Percentiles rank a stretch among this genome's conserved stretches.
phyloP scores from a whole-genome alignment of 2,888 invertebrate species.

The Dasysyrphus tricinctus region DNA sequence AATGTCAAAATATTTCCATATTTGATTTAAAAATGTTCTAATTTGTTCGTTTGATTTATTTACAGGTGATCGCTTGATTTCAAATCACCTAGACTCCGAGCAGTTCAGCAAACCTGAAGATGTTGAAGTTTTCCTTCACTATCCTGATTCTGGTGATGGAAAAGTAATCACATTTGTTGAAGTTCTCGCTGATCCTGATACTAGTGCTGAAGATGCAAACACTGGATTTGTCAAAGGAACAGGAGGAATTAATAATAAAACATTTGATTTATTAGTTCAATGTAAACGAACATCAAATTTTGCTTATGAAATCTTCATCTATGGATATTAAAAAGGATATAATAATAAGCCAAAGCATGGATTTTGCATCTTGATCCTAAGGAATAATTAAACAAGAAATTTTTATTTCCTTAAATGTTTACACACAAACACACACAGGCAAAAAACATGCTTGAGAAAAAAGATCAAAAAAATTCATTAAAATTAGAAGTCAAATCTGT shows the following conservation, averaged over 20 bases:
- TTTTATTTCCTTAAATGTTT: constrained; percentile 8
- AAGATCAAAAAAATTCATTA: constrained; percentile 58
- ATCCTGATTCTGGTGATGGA: constrained; percentile 77
- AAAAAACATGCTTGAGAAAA: constrained; percentile 52
- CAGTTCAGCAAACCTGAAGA: constrained; percentile 78
- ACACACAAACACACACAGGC: constrained; percentile 18
- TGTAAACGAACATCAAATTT: constrained; percentile 79
- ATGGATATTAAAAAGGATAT: constrained; percentile 79
- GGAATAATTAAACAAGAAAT: not conserved
- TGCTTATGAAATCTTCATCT: constrained; percentile 80
- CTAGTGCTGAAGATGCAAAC: constrained; percentile 38
- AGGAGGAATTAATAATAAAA: constrained; percentile 78
- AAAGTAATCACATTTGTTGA: constrained; percentile 79
- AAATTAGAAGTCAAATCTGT: constrained; percentile 57
- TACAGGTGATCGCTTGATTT: constrained; percentile 80
- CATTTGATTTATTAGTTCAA: constrained; percentile 78
- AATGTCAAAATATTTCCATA: too few relatives aligned
- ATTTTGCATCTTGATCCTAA: not conserved
- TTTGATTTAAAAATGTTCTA: too few relatives aligned
- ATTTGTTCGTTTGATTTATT: constrained; percentile 10
- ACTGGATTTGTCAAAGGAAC: constrained; percentile 74
- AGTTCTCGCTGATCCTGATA: constrained; percentile 78
- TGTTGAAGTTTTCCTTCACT: constrained; percentile 78
- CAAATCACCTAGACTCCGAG: constrained; percentile 78
- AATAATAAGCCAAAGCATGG: not conserved